Conservation (phyloP, 1,140 invertebrate species). For the Drosophila triauraria region DNA sequence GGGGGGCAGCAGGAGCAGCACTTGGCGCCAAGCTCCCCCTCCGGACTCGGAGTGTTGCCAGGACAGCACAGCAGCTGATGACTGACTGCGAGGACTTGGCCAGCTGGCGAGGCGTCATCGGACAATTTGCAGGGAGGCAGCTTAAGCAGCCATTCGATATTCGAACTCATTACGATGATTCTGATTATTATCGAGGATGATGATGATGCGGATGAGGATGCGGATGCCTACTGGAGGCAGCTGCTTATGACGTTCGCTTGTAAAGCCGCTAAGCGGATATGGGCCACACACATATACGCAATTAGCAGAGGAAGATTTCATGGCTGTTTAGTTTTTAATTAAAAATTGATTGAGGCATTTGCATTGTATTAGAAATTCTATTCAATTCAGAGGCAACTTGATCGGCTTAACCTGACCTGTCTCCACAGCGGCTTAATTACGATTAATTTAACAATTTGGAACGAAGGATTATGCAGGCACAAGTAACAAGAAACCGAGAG, state of each 20-base stretch:
- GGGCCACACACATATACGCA: conserved; percentile 34
- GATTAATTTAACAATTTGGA: conserved; percentile 39
- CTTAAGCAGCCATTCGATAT: conserved; percentile 62
- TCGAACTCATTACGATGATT: conserved; percentile 69
- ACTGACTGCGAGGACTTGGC: conserved; percentile 36
- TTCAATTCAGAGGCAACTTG: conserved; percentile 50
- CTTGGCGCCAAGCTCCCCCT: background rate
- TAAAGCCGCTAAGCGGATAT: conserved; percentile 70
- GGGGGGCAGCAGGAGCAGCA: background rate
- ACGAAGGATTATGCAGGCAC: background rate
- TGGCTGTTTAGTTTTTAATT: conserved; percentile 70
- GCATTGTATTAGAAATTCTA: conserved; percentile 66
- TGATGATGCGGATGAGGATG: conserved; percentile 13
- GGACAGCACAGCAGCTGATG: conserved; percentile 25
- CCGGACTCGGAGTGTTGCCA: conserved; percentile 10
- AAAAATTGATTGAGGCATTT: conserved; percentile 71
- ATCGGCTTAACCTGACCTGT: conserved; percentile 49
- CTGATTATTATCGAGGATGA: conserved; percentile 63
- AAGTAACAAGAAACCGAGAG: background rate
- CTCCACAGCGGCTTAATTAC: conserved; percentile 45
- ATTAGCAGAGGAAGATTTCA: conserved; percentile 58
- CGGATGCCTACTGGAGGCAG: conserved; percentile 31
- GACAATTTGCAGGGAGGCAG: conserved; percentile 61
- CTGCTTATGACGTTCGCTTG: conserved; percentile 63
- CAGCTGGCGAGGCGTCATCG: conserved; percentile 46